These are phyloP conservation scores for Dermolepida albohirtum DNA, from an alignment of 2,888 invertebrate genomes.

Conservation along the genomic window DNA sequence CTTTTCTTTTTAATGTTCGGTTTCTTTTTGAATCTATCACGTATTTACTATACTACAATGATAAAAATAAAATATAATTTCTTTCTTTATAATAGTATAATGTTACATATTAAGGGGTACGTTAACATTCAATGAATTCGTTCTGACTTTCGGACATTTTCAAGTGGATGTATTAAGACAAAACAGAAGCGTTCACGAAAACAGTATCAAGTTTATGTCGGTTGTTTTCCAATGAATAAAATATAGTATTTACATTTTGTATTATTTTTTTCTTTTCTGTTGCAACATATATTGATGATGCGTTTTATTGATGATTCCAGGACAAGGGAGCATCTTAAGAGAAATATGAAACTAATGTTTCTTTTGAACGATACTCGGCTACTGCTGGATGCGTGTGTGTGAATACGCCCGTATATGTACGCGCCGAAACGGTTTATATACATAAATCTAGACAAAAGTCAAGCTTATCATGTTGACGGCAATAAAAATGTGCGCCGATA, in stretches of 20 bases:
- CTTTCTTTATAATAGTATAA: no score
- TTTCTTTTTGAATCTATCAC: no score
- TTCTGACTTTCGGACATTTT: background rate
- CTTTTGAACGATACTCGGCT: conserved; percentile 11
- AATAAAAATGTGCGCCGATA: conserved; percentile 54
- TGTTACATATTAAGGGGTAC: no score
- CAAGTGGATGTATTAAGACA: conserved; percentile 16
- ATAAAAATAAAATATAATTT: no score
- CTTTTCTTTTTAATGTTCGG: no score
- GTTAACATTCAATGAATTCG: background rate
- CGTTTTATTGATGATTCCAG: conserved; percentile 6
- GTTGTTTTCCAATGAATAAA: background rate
- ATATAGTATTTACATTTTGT: conserved; percentile 6
- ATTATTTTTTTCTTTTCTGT: background rate
- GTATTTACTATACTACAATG: no score
- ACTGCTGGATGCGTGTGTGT: background rate
- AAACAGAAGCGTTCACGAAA: background rate
- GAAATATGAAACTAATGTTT: conserved; percentile 12
- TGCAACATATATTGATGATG: conserved; percentile 16
- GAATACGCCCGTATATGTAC: background rate
- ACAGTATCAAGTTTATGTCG: background rate
- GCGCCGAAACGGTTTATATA: conserved; percentile 45
- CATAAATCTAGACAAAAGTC: conserved; percentile 50
- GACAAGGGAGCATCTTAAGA: background rate
- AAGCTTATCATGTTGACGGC: conserved; percentile 56